A percentile compares a stretch with the other conserved stretches of the same genome.
These are phyloP conservation scores for Petrolisthes manimaculis DNA, from an alignment of 2,888 invertebrate genomes.

Conservation along the genomic window DNA sequence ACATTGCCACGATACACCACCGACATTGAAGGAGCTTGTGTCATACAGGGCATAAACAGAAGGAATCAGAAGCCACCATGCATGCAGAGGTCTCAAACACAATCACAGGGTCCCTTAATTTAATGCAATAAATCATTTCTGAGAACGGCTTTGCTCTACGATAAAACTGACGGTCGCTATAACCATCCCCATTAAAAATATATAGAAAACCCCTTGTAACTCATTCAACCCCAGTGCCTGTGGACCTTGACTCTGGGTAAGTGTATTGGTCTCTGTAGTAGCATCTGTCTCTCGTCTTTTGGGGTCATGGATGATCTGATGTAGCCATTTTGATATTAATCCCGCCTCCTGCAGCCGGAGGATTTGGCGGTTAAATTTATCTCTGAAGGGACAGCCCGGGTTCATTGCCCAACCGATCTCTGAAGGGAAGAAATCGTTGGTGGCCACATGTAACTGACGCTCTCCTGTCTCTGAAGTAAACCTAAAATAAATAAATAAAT, in stretches of 20 bases:
- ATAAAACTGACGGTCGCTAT: conserved; percentile 19
- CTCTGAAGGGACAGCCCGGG: conserved; percentile 47
- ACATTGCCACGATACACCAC: too few relatives aligned
- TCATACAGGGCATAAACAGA: too few relatives aligned
- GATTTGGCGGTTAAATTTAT: conserved; percentile 47
- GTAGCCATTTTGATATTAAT: conserved; percentile 57
- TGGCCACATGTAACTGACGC: conserved; percentile 53
- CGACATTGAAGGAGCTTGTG: too few relatives aligned
- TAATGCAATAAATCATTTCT: not conserved
- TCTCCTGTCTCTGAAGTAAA: conserved; percentile 54
- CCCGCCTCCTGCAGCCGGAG: conserved; percentile 58
- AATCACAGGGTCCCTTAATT: not conserved
- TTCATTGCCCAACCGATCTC: conserved; percentile 60
- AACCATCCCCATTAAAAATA: conserved; percentile 27
- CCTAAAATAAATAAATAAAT: conserved; percentile 7
- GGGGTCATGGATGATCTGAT: conserved; percentile 56
- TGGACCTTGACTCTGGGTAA: not conserved
- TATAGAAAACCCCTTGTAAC: conserved; percentile 49
- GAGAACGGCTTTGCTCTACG: conserved; percentile 27
- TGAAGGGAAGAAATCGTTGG: conserved; percentile 55
- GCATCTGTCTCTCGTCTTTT: conserved; percentile 26
- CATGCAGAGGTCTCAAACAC: too few relatives aligned
- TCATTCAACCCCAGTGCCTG: conserved; percentile 43
- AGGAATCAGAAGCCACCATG: too few relatives aligned
- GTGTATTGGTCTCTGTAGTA: not conserved